Conservation (phyloP, 1,140 invertebrate species). For the Diprion similis region DNA sequence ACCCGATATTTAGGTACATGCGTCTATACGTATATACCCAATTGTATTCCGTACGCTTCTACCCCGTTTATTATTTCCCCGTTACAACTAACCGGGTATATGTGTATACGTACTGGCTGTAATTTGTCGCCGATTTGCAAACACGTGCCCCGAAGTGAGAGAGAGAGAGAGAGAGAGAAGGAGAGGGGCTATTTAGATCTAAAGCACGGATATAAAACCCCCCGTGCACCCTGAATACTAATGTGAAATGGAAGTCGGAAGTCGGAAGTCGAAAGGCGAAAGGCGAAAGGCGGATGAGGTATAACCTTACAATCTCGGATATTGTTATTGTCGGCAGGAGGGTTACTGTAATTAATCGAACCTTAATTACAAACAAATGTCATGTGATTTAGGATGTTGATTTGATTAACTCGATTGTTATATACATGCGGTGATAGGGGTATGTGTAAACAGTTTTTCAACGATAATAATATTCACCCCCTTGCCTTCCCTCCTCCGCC, state of each 20-base stretch:
- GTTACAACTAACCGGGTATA: too few relatives aligned
- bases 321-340: background rate
- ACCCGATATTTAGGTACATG: background rate
- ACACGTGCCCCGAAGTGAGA: too few relatives aligned
- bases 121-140: conserved; percentile 2
- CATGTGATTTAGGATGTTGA: too few relatives aligned
- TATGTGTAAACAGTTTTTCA: too few relatives aligned
- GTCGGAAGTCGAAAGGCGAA: too few relatives aligned
- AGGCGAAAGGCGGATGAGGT: background rate
- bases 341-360: background rate
- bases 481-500: too few relatives aligned
- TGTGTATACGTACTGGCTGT: too few relatives aligned
- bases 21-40: too few relatives aligned
- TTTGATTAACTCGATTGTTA: too few relatives aligned
- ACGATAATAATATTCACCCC: too few relatives aligned
- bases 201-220: background rate
- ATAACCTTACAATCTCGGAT: background rate
- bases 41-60: background rate
- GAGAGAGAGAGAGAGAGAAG: too few relatives aligned
- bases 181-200: background rate
- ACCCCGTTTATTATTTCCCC: background rate
- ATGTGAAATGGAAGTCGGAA: background rate
- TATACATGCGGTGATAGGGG: too few relatives aligned
- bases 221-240: background rate
- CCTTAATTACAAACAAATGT: background rate